Evolutionary conservation across 2,888 invertebrate species (phyloP), one percentile per base, ranked within the genome.

Genomic region (Synergus laeviventris): DNA sequence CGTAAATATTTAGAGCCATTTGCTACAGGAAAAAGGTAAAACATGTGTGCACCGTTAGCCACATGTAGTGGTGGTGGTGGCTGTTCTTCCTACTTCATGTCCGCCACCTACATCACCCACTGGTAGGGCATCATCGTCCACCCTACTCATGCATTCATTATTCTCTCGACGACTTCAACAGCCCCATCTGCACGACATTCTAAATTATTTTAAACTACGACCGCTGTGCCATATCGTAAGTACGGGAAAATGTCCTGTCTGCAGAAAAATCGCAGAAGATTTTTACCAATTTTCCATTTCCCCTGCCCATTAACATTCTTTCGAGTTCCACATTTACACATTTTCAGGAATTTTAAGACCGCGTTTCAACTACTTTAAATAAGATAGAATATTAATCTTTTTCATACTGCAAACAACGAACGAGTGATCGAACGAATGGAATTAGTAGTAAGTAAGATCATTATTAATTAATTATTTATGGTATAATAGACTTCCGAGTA

Each of bases 1-100:
- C 82, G 84, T 84, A 86, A 86, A 86, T 86, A 86, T 86, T 85
- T 85, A 85, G 83, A 85, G 78, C 80, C 82, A 79, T 80, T 81
- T 81, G 80, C 80, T 77, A 78, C 73, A 64, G 74, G 31, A 49
- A 74, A 74, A 31, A 70, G 39, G 76, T 49, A 45, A 56, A 45
- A 64, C 18, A 45, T 38, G 49, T 24, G 73, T 59, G 79, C 76
- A 70, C 74, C 75, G 24, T 49, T 49, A 24, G 45, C 45, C 21
- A 74, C 74, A 61, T 75, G 56, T 39, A 18, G 66, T 60, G 45
- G 56, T 39, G 61, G 61, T 39, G 31, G 66, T 60, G 59, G 56
- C 24, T 74, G 61, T 74, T 60, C 38, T 73, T 73, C 61, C 61
- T 60, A 73, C 78, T 62, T 79, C 59, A 66, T 42, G 73, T 73